Evolutionary conservation across 2,888 invertebrate species (phyloP).

Genomic region (Selenia dentaria): DNA sequence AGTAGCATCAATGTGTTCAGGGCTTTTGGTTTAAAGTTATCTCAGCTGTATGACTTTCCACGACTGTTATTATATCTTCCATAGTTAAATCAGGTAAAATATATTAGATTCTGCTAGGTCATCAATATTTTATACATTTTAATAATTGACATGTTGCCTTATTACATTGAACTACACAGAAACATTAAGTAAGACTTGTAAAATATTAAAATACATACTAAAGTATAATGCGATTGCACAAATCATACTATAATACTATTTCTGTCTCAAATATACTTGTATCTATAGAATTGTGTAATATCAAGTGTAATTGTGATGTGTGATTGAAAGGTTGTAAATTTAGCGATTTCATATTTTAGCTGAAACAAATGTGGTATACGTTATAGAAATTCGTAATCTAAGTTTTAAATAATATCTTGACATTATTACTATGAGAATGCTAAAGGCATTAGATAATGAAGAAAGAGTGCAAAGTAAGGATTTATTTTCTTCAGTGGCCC

Average conservation of each 20-base stretch:
- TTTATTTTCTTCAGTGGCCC: background rate
- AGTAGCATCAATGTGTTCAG: too few relatives aligned
- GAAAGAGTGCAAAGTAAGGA: background rate
- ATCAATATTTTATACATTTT: background rate
- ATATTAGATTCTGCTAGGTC: too few relatives aligned
- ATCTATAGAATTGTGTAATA: slow-evolving; percentile 2
- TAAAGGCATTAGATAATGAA: background rate
- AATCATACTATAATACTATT: slow-evolving; percentile 6
- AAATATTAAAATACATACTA: background rate
- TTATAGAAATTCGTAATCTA: slow-evolving; percentile 51
- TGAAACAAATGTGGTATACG: slow-evolving; percentile 61
- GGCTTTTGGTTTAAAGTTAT: too few relatives aligned
- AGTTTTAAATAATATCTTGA: slow-evolving; percentile 45
- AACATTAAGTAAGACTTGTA: background rate
- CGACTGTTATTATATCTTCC: too few relatives aligned
- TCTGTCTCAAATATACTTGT: slow-evolving; percentile 13
- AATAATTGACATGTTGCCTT: slow-evolving; percentile 1
- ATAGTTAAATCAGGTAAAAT: too few relatives aligned
- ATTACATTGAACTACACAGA: background rate
- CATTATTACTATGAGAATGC: slow-evolving; percentile 11
- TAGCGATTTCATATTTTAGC: slow-evolving; percentile 34
- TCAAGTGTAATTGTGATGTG: slow-evolving; percentile 18
- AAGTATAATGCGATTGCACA: slow-evolving; percentile 9
- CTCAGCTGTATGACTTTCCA: too few relatives aligned
- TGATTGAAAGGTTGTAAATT: slow-evolving; percentile 37